A percentile compares a stretch with the other conserved stretches of the same genome.
phyloP scores from a whole-genome alignment of 2,797 vertebrate species.

The Diplodus sargus region DNA sequence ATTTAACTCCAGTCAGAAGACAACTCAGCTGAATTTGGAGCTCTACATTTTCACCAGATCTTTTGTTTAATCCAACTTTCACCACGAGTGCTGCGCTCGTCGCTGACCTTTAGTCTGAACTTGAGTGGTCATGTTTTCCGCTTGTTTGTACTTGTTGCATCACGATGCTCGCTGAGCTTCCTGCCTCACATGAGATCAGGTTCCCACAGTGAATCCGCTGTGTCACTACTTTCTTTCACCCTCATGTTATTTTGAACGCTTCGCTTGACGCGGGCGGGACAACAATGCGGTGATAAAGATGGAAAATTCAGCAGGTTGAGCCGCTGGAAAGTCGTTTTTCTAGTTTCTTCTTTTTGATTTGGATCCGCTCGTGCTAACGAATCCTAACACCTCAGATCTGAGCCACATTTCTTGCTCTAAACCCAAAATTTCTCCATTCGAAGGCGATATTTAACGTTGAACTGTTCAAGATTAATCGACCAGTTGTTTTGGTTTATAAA shows the following conservation, averaged over 20 bases:
- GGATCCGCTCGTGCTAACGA: background rate
- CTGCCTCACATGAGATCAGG: background rate
- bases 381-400: background rate
- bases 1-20: too few species aligned
- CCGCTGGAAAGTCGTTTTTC: background rate
- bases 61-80: background rate
- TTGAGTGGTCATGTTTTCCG: constrained; percentile 11
- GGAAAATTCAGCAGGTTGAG: constrained; percentile 6
- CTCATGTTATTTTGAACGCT: background rate
- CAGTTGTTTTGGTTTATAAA: too few species aligned
- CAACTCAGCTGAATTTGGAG: background rate
- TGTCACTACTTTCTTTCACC: background rate
- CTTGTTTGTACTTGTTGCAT: background rate
- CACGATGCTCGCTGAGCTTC: background rate
- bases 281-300: background rate
- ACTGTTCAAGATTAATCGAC: too few species aligned
- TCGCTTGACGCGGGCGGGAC: background rate
- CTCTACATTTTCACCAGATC: background rate
- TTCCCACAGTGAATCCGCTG: background rate
- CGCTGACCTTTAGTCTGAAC: background rate
- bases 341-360: background rate
- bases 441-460: too few species aligned
- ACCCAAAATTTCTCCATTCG: too few species aligned
- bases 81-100: too few species aligned
- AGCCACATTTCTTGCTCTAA: background rate